Conservation (phyloP, 2,797 vertebrate genomes). For the Sylvia borin region DNA sequence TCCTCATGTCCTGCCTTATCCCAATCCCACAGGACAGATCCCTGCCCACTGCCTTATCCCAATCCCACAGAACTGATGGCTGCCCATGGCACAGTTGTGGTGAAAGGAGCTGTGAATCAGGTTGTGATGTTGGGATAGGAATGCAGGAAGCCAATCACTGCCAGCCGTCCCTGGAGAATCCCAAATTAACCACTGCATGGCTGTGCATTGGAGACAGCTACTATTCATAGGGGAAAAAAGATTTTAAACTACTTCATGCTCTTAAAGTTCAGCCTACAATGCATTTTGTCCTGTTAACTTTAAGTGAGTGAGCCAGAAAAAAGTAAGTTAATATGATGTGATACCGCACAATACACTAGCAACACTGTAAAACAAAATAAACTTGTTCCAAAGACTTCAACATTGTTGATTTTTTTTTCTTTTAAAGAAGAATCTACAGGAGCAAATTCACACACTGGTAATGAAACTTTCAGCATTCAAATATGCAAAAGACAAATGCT, state of each 20-base stretch:
- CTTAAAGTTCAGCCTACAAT: not conserved
- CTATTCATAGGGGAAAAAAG: not conserved
- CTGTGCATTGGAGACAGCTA: not conserved
- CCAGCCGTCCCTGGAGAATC: not conserved
- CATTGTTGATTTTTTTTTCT: not conserved
- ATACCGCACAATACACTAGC: not conserved
- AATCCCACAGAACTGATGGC: not conserved
- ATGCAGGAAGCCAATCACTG: not conserved
- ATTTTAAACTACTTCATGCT: not conserved
- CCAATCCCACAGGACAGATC: not conserved
- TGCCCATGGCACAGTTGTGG: not conserved
- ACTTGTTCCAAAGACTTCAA: not conserved
- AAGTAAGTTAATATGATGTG: not conserved
- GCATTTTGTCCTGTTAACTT: not conserved
- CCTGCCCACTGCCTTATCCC: not conserved
- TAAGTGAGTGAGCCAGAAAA: not conserved
- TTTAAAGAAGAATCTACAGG: not conserved
- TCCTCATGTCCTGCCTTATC: not conserved
- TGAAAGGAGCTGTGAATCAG: not conserved
- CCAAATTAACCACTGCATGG: not conserved
- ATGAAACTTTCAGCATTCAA: not conserved
- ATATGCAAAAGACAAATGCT: not conserved
- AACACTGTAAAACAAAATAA: not conserved
- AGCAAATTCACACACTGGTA: not conserved
- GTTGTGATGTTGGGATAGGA: not conserved